Percentiles rank a stretch among this genome's conserved stretches.
Conservation (phyloP, 2,888 invertebrate species). For the Nebria brevicollis region DNA sequence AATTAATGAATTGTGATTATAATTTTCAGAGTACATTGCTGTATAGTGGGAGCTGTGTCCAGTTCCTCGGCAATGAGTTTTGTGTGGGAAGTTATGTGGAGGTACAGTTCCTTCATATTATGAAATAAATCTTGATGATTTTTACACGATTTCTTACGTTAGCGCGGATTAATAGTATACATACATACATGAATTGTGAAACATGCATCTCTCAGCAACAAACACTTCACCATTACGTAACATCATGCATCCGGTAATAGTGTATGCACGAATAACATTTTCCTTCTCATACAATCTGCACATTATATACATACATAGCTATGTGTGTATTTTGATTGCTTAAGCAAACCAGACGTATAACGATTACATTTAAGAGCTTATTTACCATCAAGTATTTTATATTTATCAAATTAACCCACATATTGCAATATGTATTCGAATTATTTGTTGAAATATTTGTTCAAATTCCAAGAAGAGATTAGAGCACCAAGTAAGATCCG, state of each 20-base stretch:
- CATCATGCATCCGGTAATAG: not conserved
- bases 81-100: slow-evolving; percentile 41
- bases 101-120: slow-evolving; percentile 36
- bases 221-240: not conserved
- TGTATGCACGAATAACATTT: not conserved
- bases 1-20: not conserved
- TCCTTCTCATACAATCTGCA: not conserved
- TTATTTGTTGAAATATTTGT: not conserved
- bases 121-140: slow-evolving; percentile 32
- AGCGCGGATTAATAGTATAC: not conserved
- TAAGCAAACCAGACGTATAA: too few relatives aligned
- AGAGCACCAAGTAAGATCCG: slow-evolving; percentile 2
- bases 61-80: slow-evolving; percentile 25
- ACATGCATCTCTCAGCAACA: not conserved
- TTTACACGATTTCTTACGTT: slow-evolving; percentile 26
- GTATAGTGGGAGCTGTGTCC: slow-evolving; percentile 14
- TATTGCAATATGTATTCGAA: too few relatives aligned
- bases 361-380: too few relatives aligned
- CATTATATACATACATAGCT: not conserved
- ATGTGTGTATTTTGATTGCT: not conserved
- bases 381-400: too few relatives aligned
- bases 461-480: not conserved
- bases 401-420: too few relatives aligned
- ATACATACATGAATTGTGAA: not conserved
- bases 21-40: not conserved